Percentiles rank a stretch among this genome's conserved stretches.
Conservation (phyloP, 2,888 invertebrate genomes). For the Synergus laeviventris region DNA sequence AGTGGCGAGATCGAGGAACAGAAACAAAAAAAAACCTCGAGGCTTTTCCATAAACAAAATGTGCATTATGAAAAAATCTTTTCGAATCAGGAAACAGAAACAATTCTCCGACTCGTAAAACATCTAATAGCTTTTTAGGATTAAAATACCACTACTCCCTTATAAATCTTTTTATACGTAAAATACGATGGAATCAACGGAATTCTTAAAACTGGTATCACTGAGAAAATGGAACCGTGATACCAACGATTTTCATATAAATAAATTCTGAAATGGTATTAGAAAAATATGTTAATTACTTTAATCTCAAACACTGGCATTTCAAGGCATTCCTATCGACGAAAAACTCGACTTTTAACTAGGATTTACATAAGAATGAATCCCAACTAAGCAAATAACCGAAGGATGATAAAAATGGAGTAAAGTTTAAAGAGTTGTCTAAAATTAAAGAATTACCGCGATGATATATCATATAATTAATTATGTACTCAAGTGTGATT, state of each 20-base stretch:
- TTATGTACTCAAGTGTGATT: background rate
- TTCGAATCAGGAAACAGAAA: constrained; percentile 19
- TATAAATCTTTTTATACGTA: too few species aligned
- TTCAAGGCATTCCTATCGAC: background rate
- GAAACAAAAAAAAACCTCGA: constrained; percentile 46
- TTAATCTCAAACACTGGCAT: too few species aligned
- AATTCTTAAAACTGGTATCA: too few species aligned
- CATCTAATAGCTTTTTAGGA: too few species aligned
- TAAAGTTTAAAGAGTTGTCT: background rate
- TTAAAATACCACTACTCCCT: too few species aligned
- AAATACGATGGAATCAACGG: too few species aligned
- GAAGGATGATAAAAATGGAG: background rate
- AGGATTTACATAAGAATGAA: background rate
- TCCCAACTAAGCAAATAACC: background rate
- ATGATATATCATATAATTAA: too few species aligned
- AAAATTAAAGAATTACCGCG: background rate
- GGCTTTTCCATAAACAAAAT: constrained; percentile 32
- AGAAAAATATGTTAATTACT: too few species aligned
- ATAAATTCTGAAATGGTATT: too few species aligned
- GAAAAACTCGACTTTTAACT: background rate
- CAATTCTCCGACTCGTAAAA: background rate
- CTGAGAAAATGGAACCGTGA: too few species aligned
- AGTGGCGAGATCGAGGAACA: constrained; percentile 41
- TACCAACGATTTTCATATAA: too few species aligned
- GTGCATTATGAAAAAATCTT: background rate